Base-by-base conservation (phyloP, 2,888 invertebrate species). In the Mamestra brassicae region DNA sequence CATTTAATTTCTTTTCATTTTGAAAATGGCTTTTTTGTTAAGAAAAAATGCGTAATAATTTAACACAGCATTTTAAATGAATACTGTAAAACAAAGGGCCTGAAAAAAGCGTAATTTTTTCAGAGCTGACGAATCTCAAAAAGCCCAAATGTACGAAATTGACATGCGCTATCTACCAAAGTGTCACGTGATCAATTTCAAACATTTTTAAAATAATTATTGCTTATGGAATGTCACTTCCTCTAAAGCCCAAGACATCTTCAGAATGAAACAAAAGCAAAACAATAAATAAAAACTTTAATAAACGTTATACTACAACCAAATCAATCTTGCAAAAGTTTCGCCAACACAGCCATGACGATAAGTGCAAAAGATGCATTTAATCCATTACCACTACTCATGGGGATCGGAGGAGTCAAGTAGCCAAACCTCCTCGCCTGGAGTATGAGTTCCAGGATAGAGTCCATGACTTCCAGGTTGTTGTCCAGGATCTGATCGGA, bases 401-500 rank as follows among this genome's bases (percentile, higher is more conserved):
- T 13, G 13, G 34, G 17, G 2, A 2, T 10, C 1, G 55, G 55
- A 0, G 13, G 57, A 0, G 13, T 17, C 75, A 93, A 86, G 47
- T 90, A 89, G 0, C 92, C 92, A 50, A 91, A 92, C 71, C 93
- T 89, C 57, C 84, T 90, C 0, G 90, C 94, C 52, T 94, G 93
- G n/a, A 91, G 80, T 15, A 96, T 91, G 1, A 96, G 86, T 8
- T 94, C 94, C 2, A 96, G n/a, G 0, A 96, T 76, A 0, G 97
- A 96, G 83, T 97, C 97, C 88, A 97, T 92, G 1, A 97, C 96
- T 91, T 97, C 97, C 71, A 93, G 84, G 36, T 93, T 95, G 5
- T 95, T 96, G 4, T 97, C 97, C 50, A 96, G 91, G 76, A 98
- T 98, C 90, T 97, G 96, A 0, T 95, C 93, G 1, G 96, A 87